Percentiles rank a stretch among this genome's conserved stretches.
phyloP scores from a whole-genome alignment of 1,140 invertebrate genomes.

The Ceratosolen fusciceps region DNA sequence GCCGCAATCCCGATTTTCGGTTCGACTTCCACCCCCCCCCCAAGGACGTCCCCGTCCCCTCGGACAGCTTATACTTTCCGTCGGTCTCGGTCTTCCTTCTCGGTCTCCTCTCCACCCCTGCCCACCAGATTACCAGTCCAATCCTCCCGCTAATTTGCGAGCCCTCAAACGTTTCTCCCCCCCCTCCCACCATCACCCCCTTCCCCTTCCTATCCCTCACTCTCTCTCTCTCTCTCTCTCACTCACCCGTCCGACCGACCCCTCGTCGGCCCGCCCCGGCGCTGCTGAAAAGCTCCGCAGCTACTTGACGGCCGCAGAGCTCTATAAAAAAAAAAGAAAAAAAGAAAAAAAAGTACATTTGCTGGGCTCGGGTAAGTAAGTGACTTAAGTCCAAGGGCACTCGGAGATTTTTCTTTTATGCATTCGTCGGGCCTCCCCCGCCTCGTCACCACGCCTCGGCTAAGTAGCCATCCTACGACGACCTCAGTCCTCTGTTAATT shows the following conservation, averaged over 20 bases:
- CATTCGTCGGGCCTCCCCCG: neutral
- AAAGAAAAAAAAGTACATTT: constrained; percentile 51
- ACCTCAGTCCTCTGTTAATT: constrained; percentile 37
- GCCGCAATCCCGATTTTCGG: neutral
- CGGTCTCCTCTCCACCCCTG: constrained; percentile 47
- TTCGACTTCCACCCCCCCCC: neutral
- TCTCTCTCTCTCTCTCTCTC: constrained; percentile 39
- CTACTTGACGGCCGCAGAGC: neutral
- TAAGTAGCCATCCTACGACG: constrained; percentile 43
- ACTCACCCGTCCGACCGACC: too few species aligned
- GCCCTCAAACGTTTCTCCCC: constrained; percentile 58
- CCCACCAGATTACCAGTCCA: constrained; percentile 68
- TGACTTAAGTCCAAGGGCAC: constrained; percentile 39
- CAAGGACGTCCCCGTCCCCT: neutral
- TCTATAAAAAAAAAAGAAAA: too few species aligned
- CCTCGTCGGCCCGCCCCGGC: too few species aligned
- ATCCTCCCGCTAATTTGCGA: constrained; percentile 71
- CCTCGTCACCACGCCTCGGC: neutral
- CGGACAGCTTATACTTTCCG: constrained; percentile 34
- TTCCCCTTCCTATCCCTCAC: constrained; percentile 47
- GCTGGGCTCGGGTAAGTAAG: constrained; percentile 47
- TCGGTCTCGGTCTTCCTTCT: too few species aligned
- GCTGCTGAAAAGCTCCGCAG: constrained; percentile 40
- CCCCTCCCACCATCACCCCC: constrained; percentile 38
- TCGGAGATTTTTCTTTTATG: constrained; percentile 47